Base-by-base conservation (phyloP, 2,113 vertebrate genomes). In the Platichthys flesus region DNA sequence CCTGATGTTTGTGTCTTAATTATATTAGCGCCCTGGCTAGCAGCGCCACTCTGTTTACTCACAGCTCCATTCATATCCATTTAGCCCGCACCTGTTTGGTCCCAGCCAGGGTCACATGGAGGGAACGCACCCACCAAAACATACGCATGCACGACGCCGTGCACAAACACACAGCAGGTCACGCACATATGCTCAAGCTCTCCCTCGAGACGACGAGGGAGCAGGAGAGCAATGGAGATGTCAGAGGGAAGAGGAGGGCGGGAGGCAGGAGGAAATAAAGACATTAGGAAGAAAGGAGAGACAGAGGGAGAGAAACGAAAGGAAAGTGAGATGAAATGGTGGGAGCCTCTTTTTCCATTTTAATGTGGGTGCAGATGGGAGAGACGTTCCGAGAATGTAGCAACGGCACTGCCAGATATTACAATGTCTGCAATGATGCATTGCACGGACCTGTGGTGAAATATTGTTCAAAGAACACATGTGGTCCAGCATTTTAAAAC, bases 31-130 rank as follows among this genome's bases (percentile, higher is more conserved):
- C 94, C 94, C 95, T 96, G 96, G 96, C 96, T 79, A 95, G 96
- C 96, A 94, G 94, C 86, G 92, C 94, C 94, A 94, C 96, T 96
- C 97, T 96, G 95, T 97, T 96, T 96, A 97, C 96, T 95, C 96
- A 97, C 96, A 95, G 95, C 96, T 96, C 95, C 96, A 98, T 98
- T 98, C 97, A 98, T 98, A 97, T 97, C 97, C 96, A 98, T 98
- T 99, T 98, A 98, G 95, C 93, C 94, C 95, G 95, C 97, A 99
- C 98, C 97, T 99, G 97, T 97, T 98, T 97, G 93, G 96, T 96
- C 95, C 94, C 88, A 94, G 95, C 94, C 95, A 95, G 95, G 96
- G 96, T 96, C 95, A 96, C 95, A 93, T 85, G 1, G 90, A 95
- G 94, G 87, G 71, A 90, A 95, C 91, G 95, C 95, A 91, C 93